Base-by-base conservation (phyloP, 2,113 vertebrate species). In the Piprites chloris region DNA sequence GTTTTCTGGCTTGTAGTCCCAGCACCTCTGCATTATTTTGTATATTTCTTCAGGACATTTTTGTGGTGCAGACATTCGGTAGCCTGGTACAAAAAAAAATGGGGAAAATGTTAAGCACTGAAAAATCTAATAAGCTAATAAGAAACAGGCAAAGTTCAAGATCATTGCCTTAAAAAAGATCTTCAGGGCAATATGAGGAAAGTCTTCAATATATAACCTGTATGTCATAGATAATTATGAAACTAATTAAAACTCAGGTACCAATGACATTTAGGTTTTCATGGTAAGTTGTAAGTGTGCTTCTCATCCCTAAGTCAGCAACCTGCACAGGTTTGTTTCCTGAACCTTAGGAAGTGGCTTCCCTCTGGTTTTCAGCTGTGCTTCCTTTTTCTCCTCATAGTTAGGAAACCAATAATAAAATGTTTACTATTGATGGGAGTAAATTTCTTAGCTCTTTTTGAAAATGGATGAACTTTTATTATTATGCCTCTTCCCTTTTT, bases 1-100 rank as follows among this genome's bases (percentile, higher is more conserved):
- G 33, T 99, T 99, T 89, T 99, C 99, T 3, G 99, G 98, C 81
- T 98, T 99, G 97, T 99, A 99, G 96, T 99, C 99, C 99, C 99
- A 99, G 91, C 99, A 99, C 44, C 96, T 98, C 97, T 98, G 98
- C 99, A 99, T 99, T 96, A 99, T 98, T 97, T 98, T 99, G 97
- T 98, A 98, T 79, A 99, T 98, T 50, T 99, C 99, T 26, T 99
- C 99, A 62, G 99, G 99, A 94, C 99, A 99, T 85, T 99, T 98
- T 91, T 99, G 99, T 14, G 99, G 99, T 73, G 99, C 98, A 67
- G 99, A 98, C 99, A 99, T 99, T 94, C 99, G 98, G 98, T 99
- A 99, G 77, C 99, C 99, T 99, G 56, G 66, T 85, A 78, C 9
- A 81, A 7, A 85, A 41, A 69, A 85, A 90, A 6, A 32, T 15